phyloP scores from a whole-genome alignment of 30 jellyfish, hydroid and myxozoan species.

The Pelagia noctiluca region DNA sequence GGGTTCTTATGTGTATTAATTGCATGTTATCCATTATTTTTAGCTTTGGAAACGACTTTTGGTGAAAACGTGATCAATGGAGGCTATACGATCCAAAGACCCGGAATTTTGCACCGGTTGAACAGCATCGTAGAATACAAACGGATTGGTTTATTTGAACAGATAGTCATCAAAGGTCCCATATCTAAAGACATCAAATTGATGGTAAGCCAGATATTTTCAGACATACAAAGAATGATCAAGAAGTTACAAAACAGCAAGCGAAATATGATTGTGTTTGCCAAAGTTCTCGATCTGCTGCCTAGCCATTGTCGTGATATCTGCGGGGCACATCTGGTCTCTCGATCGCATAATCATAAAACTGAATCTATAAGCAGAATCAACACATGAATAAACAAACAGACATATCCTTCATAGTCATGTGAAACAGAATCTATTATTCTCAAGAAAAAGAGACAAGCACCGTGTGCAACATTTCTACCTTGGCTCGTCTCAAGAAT shows the following conservation, averaged over 20 bases:
- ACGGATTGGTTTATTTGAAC: constrained; percentile 42
- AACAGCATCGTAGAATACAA: constrained; percentile 54
- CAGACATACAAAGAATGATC: neutral
- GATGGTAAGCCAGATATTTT: constrained; percentile 32
- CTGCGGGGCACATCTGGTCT: too few relatives aligned
- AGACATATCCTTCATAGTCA: too few relatives aligned
- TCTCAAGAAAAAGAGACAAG: too few relatives aligned
- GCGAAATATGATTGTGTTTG: neutral
- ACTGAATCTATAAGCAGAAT: too few relatives aligned
- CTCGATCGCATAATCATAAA: too few relatives aligned
- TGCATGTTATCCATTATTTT: neutral
- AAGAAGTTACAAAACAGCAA: neutral
- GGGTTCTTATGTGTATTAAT: too few relatives aligned
- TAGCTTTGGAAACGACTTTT: constrained; percentile 49
- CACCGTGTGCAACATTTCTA: too few relatives aligned
- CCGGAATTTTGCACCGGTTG: constrained; percentile 51
- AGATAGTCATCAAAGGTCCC: constrained; percentile 47
- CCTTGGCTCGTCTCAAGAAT: too few relatives aligned
- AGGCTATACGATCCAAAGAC: constrained; percentile 45
- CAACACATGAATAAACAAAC: too few relatives aligned
- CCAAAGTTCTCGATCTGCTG: neutral
- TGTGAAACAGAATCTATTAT: too few relatives aligned
- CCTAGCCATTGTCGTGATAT: too few relatives aligned
- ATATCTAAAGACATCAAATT: constrained; percentile 62
- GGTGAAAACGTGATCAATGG: constrained; percentile 55